Evolutionary conservation across 1,140 invertebrate genomes (phyloP).

Genomic region (Nasonia vitripennis): DNA sequence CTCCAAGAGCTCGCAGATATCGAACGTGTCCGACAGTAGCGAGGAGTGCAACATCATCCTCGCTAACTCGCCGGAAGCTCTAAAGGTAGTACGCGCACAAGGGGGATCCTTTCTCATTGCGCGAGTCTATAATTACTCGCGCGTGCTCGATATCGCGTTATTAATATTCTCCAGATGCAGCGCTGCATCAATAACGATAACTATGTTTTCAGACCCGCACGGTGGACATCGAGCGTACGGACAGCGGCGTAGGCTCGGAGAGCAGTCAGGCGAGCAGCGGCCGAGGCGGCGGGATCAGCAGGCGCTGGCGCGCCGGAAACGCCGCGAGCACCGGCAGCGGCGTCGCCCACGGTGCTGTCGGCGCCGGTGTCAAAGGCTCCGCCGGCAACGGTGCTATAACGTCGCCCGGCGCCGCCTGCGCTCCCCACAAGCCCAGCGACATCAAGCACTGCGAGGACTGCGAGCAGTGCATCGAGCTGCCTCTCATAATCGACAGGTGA

Average conservation of each 20-base stretch:
- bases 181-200: not conserved
- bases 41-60: conserved; percentile 75
- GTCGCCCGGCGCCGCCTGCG: not conserved
- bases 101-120: not conserved
- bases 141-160: not conserved
- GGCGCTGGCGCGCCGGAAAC: conserved; percentile 68
- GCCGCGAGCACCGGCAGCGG: conserved; percentile 60
- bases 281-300: conserved; percentile 60
- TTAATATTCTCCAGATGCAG: not conserved
- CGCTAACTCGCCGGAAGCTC: conserved; percentile 67
- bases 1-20: conserved; percentile 76
- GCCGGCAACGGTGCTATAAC: not conserved
- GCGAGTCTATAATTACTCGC: not conserved
- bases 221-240: conserved; percentile 89
- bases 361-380: not conserved
- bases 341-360: not conserved
- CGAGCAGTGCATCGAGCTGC: conserved; percentile 68
- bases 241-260: conserved; percentile 94
- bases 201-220: conserved; percentile 64
- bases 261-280: conserved; percentile 91
- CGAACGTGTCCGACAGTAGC: conserved; percentile 77
- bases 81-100: conserved; percentile 61
- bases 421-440: conserved; percentile 54
- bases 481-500: conserved; percentile 71
- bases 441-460: conserved; percentile 73